These are phyloP conservation scores for Megaustenia siamemsis DNA, from an alignment of 2,888 invertebrate species.

Conservation along the genomic window DNA sequence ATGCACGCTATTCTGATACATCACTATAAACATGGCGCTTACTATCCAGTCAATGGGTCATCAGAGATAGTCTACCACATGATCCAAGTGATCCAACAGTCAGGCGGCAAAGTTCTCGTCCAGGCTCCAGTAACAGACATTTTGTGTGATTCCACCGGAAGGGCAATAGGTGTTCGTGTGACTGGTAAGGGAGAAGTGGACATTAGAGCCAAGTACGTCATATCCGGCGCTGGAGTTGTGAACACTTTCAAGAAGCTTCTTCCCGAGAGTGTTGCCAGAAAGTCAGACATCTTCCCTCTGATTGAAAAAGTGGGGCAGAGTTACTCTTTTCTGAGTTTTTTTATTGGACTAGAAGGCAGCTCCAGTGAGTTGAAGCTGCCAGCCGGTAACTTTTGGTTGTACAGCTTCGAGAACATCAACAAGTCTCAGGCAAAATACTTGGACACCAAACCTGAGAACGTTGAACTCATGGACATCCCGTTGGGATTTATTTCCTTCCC, in stretches of 20 bases:
- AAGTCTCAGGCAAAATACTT: constrained; percentile 64
- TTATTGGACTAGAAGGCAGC: constrained; percentile 76
- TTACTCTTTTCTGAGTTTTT: constrained; percentile 70
- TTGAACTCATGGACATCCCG: constrained; percentile 72
- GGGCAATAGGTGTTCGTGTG: constrained; percentile 67
- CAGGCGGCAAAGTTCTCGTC: constrained; percentile 78
- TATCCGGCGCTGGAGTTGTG: constrained; percentile 67
- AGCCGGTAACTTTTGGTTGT: constrained; percentile 75
- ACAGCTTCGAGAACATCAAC: constrained; percentile 69
- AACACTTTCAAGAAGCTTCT: constrained; percentile 72
- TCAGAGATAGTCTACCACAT: constrained; percentile 80
- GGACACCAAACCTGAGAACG: constrained; percentile 68
- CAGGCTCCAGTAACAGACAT: constrained; percentile 76
- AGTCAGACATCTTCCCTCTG: constrained; percentile 67
- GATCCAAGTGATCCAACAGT: constrained; percentile 77
- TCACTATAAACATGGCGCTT: constrained; percentile 75
- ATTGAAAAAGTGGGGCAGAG: constrained; percentile 71
- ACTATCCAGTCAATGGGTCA: constrained; percentile 79
- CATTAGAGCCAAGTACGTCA: constrained; percentile 71
- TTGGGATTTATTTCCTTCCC: constrained; percentile 79
- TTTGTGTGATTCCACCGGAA: constrained; percentile 69
- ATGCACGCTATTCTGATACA: constrained; percentile 73
- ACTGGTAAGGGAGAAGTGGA: constrained; percentile 64
- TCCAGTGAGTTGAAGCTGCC: constrained; percentile 72
- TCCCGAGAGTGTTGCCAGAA: constrained; percentile 69